These are phyloP conservation scores for Conopomorpha cramerella DNA, from an alignment of 1,140 invertebrate genomes.

Conservation along the genomic window DNA sequence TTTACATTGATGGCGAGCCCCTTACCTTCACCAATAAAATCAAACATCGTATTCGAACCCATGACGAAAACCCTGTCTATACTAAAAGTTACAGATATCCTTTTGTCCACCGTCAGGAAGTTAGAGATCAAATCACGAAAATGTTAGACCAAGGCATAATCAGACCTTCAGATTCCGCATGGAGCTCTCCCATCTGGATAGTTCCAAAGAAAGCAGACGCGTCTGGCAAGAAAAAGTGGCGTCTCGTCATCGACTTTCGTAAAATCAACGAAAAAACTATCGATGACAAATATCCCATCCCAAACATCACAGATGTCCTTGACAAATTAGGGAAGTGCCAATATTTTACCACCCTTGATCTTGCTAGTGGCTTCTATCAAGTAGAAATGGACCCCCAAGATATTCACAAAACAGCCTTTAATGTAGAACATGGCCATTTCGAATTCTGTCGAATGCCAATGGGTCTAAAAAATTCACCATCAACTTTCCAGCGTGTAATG, in stretches of 20 bases:
- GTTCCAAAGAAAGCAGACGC: too few species aligned
- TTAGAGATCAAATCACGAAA: constrained; percentile 17
- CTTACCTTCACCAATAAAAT: too few species aligned
- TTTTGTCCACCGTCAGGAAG: constrained; percentile 14
- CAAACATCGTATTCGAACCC: constrained; percentile 10
- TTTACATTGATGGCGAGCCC: too few species aligned
- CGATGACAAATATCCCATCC: too few species aligned
- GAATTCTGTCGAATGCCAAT: constrained; percentile 20
- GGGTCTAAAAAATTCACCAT: constrained; percentile 19
- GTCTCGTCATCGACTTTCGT: too few species aligned
- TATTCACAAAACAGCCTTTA: constrained; percentile 12
- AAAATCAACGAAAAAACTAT: too few species aligned
- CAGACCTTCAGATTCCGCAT: too few species aligned
- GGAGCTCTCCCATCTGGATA: too few species aligned
- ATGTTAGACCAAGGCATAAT: too few species aligned
- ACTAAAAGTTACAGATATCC: too few species aligned
- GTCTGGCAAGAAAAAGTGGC: constrained; percentile 20
- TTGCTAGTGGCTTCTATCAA: too few species aligned
- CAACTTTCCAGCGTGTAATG: constrained; percentile 23
- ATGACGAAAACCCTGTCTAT: constrained; percentile 8
- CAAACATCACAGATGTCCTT: constrained; percentile 46
- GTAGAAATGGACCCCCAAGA: constrained; percentile 3
- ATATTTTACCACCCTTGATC: constrained; percentile 50
- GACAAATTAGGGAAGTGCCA: too few species aligned
- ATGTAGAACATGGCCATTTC: constrained; percentile 15